Evolutionary conservation across 2,113 vertebrate species (phyloP), one percentile per base, ranked within the genome.

Genomic region (Polypterus senegalus): DNA sequence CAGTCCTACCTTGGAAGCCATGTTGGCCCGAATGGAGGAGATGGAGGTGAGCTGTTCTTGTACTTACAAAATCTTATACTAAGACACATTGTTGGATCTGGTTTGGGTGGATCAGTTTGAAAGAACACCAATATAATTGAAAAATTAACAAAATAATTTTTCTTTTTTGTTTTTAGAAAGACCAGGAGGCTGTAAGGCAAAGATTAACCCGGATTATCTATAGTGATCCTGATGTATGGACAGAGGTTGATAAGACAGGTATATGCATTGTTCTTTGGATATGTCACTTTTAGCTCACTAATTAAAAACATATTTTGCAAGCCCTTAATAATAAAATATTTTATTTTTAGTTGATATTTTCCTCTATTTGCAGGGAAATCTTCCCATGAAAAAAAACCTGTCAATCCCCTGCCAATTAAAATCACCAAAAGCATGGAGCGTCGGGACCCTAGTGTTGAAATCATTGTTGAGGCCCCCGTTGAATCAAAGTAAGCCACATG

Each of bases 21-120:
- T 98, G 91, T 81, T 97, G 72, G 82, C 84, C 65, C 88, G 92
- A 68, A 90, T 99, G 89, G 91, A 98, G 73, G 91, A 97, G 75
- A 98, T 99, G 62, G 94, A 99, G 83, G 96, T 98, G 77, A 79
- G 69, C 64, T 55, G n/a, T n/a, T n/a, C n/a, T n/a, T n/a, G n/a
- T n/a, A n/a, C n/a, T n/a, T n/a, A n/a, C n/a, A n/a, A n/a, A n/a
- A n/a, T n/a, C n/a, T n/a, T n/a, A n/a, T n/a, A n/a, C n/a, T n/a
- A n/a, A n/a, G n/a, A n/a, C n/a, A n/a, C n/a, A n/a, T n/a, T n/a
- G n/a, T n/a, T n/a, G n/a, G n/a, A n/a, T n/a, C n/a, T n/a, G n/a
- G n/a, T n/a, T n/a, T n/a, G n/a, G n/a, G n/a, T n/a, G n/a, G n/a
- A n/a, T n/a, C n/a, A n/a, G n/a, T n/a, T n/a, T n/a, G n/a, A n/a